These are phyloP conservation scores for Lasiurus cinereus DNA, from an alignment of 2,113 vertebrate species.

Conservation along the genomic window DNA sequence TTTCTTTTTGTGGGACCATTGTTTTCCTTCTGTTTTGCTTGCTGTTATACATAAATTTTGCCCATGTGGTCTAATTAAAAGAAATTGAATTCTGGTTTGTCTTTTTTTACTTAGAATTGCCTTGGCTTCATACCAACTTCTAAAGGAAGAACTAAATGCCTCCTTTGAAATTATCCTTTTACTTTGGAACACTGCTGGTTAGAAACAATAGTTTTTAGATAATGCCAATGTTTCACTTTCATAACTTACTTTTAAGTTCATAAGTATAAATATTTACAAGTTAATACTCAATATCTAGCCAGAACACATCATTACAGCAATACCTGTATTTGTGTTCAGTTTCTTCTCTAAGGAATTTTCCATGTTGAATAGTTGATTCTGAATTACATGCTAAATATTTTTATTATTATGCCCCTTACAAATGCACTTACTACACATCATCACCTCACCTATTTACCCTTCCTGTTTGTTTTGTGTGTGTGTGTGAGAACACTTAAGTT, in stretches of 20 bases:
- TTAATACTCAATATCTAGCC: not conserved
- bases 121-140: not conserved
- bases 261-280: slow-evolving; percentile 43
- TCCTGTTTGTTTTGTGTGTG: not conserved
- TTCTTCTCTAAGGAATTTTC: not conserved
- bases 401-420: not conserved
- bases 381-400: slow-evolving; percentile 7
- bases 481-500: not conserved
- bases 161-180: slow-evolving; percentile 26
- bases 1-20: slow-evolving; percentile 17
- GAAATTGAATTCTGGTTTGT: slow-evolving; percentile 33
- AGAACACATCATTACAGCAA: not conserved
- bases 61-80: slow-evolving; percentile 56
- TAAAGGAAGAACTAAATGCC: not conserved
- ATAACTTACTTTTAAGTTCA: not conserved
- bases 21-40: slow-evolving; percentile 20
- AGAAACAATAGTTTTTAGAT: not conserved
- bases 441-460: not conserved
- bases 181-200: not conserved
- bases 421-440: not conserved
- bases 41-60: slow-evolving; percentile 53
- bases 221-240: not conserved
- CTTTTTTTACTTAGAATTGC: slow-evolving; percentile 47
- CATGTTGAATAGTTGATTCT: not conserved
- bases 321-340: not conserved